Conservation (phyloP, 2,888 invertebrate genomes). For the Brachylomia viminalis region DNA sequence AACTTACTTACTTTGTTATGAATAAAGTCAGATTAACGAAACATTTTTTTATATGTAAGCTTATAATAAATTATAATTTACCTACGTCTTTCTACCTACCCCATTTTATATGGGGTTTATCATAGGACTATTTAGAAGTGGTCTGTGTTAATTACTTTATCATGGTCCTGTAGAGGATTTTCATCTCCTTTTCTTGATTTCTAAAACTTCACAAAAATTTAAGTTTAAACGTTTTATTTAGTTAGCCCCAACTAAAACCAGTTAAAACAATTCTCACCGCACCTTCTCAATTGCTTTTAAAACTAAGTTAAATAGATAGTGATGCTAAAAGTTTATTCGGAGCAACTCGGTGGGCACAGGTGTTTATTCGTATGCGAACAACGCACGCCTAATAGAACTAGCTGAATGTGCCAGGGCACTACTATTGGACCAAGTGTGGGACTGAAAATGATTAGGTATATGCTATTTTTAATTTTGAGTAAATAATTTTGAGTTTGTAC, state of each 20-base stretch:
- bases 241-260: constrained; percentile 1
- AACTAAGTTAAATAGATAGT: constrained; percentile 41
- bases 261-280: constrained; percentile 11
- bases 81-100: no score
- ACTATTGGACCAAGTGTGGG: constrained; percentile 36
- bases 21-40: neutral
- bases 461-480: neutral
- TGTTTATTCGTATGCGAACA: constrained; percentile 62
- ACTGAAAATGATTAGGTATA: neutral
- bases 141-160: neutral
- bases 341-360: constrained; percentile 50
- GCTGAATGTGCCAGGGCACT: constrained; percentile 39
- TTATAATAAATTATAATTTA: no score
- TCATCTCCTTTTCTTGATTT: no score
- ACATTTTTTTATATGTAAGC: neutral
- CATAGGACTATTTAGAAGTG: neutral
- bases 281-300: constrained; percentile 38
- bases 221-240: neutral
- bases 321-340: constrained; percentile 49
- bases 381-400: constrained; percentile 59
- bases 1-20: no score
- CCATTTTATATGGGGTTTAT: neutral
- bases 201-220: neutral
- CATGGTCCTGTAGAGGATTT: no score
- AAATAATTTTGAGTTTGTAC: no score